Percentiles rank a stretch among this genome's conserved stretches.
These are phyloP conservation scores for Pseudolaguvia tuberculata DNA, from an alignment of 2,113 vertebrate species.

Conservation along the genomic window DNA sequence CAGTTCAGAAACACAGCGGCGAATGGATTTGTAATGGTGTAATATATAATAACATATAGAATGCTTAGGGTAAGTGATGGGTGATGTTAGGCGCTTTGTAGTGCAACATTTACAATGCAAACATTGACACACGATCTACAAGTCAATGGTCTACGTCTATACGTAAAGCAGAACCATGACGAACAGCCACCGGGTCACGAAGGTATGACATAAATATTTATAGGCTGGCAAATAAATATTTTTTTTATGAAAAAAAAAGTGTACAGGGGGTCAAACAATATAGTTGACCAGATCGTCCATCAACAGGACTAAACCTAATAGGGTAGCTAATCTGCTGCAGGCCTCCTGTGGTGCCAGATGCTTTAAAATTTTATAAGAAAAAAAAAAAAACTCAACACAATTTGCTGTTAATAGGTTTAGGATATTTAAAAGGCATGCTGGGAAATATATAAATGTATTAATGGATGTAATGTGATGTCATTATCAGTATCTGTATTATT, in stretches of 20 bases:
- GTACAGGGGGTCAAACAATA: background rate
- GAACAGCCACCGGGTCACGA: background rate
- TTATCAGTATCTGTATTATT: background rate
- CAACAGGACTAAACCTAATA: slow-evolving; percentile 20
- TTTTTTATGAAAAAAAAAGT: slow-evolving; percentile 3
- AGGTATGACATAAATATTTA: slow-evolving; percentile 23
- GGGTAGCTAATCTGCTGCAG: background rate
- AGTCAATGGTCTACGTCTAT: slow-evolving; percentile 13
- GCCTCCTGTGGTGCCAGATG: background rate
- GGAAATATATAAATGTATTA: background rate
- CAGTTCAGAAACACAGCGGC: slow-evolving; percentile 16
- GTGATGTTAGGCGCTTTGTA: background rate
- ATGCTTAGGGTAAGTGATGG: slow-evolving; percentile 11
- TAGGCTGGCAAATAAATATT: slow-evolving; percentile 19
- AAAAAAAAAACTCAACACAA: background rate
- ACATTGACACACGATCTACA: slow-evolving; percentile 14
- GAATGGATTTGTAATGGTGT: slow-evolving; percentile 24
- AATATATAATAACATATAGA: slow-evolving; percentile 22
- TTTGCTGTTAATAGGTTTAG: slow-evolving; percentile 4
- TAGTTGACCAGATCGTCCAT: background rate
- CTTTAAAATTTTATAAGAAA: slow-evolving; percentile 10
- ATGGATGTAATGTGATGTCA: background rate
- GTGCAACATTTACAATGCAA: slow-evolving; percentile 12
- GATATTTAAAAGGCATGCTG: background rate
- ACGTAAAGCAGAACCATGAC: background rate